Base-by-base conservation (phyloP, 2,888 invertebrate genomes). In the Trachelus stipa region DNA sequence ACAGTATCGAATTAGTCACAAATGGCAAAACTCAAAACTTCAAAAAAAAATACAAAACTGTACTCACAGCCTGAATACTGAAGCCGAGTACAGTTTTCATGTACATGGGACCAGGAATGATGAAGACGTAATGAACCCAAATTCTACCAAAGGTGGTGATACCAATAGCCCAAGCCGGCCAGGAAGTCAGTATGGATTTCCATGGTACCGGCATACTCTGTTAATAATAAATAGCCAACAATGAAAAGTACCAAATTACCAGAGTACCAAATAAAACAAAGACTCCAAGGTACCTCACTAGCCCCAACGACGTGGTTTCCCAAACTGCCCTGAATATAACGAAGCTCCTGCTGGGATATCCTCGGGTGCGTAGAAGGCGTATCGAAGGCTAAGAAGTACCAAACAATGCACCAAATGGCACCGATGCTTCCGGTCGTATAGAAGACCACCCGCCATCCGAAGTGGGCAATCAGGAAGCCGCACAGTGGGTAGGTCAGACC, bases 91-190 rank as follows among this genome's bases (percentile, higher is more conserved):
- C 93, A 78, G 93, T 93, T 89, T 95, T 95, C 94, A 95, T 95
- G 87, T 95, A 95, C 86, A 93, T 93, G 33, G 95, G 95, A 15
- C 95, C 95, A 74, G 94, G 93, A 85, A 95, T 94, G 88, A 95
- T 95, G 88, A 95, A 95, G 34, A 94, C 94, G 87, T 95, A 95
- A 87, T 95, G 95, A 9, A 95, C 94, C 95, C 95, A 95, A 87
- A 95, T 95, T 76, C 95, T 92, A n/a, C 95, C 95, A 85, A 95
- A 95, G 1, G 95, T 95, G 2, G 95, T 95, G 69, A 95, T 93
- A 12, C 94, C 95, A 85, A 95, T 95, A 0, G 95, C 93, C 95
- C 95, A 95, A 3, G 94, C 94, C 0, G 95, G 94, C 88, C 93
- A 89, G 0, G 95, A 95, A 33, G 92, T 93, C 73, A 95, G 92